A percentile compares a stretch with the other conserved stretches of the same genome.
These are phyloP conservation scores for Huso huso DNA, from an alignment of 2,797 vertebrate species.

Conservation along the genomic window DNA sequence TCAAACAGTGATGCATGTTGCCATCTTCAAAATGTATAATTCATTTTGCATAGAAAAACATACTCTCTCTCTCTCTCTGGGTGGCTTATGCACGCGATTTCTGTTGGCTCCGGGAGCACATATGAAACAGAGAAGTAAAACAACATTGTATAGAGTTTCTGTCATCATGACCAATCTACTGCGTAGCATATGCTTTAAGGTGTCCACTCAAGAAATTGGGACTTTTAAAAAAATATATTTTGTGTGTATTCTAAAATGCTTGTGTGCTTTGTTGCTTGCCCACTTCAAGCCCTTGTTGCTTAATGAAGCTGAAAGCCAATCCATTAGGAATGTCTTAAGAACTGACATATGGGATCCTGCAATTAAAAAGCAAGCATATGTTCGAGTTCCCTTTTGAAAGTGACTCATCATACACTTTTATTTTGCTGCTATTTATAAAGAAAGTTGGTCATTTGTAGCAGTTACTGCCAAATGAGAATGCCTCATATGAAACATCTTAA, in stretches of 20 bases:
- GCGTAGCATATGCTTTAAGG: conserved; percentile 13
- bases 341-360: conserved; percentile 12
- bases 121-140: conserved; percentile 4
- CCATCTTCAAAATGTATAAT: conserved; percentile 51
- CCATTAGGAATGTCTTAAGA: conserved; percentile 15
- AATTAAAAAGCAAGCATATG: conserved; percentile 18
- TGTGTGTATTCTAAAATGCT: conserved; percentile 14
- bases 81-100: conserved; percentile 31
- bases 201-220: conserved; percentile 6
- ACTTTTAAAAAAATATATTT: not conserved
- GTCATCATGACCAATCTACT: not conserved
- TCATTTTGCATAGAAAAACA: conserved; percentile 49
- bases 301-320: conserved; percentile 12
- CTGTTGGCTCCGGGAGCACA: conserved; percentile 24
- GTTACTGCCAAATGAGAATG: conserved; percentile 15
- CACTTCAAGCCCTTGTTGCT: conserved; percentile 19
- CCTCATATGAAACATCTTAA: conserved; percentile 15
- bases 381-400: conserved; percentile 18
- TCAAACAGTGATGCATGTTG: conserved; percentile 30
- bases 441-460: conserved; percentile 43
- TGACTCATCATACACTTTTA: conserved; percentile 34
- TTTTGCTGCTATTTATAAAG: conserved; percentile 33
- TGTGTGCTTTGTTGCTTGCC: conserved; percentile 32
- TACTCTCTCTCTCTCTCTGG: conserved; percentile 25
- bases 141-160: not conserved